Percentiles rank a stretch among this genome's conserved stretches.
phyloP scores from a whole-genome alignment of 2,888 invertebrate species.

The Muschampia staudingeri region DNA sequence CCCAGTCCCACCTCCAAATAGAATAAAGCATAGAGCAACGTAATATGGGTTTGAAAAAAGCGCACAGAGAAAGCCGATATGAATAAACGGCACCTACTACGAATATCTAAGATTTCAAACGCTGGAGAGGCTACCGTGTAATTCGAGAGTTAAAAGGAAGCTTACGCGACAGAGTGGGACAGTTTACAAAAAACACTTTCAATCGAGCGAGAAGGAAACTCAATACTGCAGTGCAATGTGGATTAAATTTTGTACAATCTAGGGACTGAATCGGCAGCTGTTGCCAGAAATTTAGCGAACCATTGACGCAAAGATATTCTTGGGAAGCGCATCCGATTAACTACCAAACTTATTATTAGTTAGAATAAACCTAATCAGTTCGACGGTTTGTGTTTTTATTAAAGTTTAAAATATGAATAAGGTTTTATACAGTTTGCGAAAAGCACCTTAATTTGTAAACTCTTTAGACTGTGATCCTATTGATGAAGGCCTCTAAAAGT shows the following conservation, averaged over 20 bases:
- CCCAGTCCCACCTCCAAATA: constrained; percentile 84
- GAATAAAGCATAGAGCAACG: constrained; percentile 74
- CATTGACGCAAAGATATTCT: constrained; percentile 81
- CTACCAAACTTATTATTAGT: constrained; percentile 69
- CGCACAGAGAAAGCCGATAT: constrained; percentile 79
- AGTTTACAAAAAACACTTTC: constrained; percentile 82
- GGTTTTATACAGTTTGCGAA: background rate
- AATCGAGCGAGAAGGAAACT: constrained; percentile 88
- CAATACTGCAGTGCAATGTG: constrained; percentile 86
- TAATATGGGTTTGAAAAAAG: constrained; percentile 72
- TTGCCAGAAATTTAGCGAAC: constrained; percentile 82
- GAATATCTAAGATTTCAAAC: constrained; percentile 79
- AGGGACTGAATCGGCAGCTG: constrained; percentile 86
- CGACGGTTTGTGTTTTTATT: background rate
- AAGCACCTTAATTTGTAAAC: background rate
- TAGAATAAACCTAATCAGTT: constrained; percentile 66
- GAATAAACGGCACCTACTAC: constrained; percentile 78
- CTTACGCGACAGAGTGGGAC: constrained; percentile 87
- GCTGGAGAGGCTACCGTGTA: constrained; percentile 85
- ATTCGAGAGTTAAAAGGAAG: constrained; percentile 86
- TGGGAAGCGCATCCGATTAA: constrained; percentile 73
- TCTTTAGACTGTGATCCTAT: too few species aligned
- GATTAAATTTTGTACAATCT: constrained; percentile 90
- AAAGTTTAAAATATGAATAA: too few species aligned
- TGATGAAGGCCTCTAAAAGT: too few species aligned